Base-by-base conservation (phyloP, 2,797 vertebrate species). In the Huso huso region DNA sequence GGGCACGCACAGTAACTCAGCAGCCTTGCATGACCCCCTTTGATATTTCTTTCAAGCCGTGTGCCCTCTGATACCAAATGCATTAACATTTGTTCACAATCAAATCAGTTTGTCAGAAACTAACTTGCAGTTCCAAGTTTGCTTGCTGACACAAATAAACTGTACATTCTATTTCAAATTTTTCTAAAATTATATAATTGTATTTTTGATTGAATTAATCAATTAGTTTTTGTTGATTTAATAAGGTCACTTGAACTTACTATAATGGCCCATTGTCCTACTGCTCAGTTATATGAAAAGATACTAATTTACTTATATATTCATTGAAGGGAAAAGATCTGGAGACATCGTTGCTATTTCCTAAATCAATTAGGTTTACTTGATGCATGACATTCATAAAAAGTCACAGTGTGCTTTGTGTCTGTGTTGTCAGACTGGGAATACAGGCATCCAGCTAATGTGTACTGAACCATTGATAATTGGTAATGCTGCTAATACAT, bases 201-300 rank as follows among this genome's bases (percentile, higher is more conserved):
- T 86, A 84, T 78, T 88, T 88, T 84, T 86, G 87, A 93, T 90
- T 92, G 76, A 81, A 91, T 85, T 92, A 88, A 86, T 89, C 84
- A 79, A 88, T 83, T 87, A 85, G 87, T 86, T 81, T 82, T 84
- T 90, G 89, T 90, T 91, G 85, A 89, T 89, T 93, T 84, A 94
- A 93, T 91, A 86, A 89, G 66, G 81, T 84, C 85, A 84, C 88
- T 94, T 89, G 85, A 82, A 81, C 77, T 73, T 74, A 77, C 83
- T 85, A 84, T 81, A 89, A 84, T 82, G 77, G 78, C 69, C 76
- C 83, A 88, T 92, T 91, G 86, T 92, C 84, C 82, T 78, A 77
- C 67, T 18, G 66, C 84, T 81, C 78, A 80, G 89, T 85, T 84
- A 80, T 87, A 87, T 80, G 83, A 90, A 90, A 87, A 73, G 81